Conservation (phyloP, 2,113 vertebrate species). For the Smithornis capensis region DNA sequence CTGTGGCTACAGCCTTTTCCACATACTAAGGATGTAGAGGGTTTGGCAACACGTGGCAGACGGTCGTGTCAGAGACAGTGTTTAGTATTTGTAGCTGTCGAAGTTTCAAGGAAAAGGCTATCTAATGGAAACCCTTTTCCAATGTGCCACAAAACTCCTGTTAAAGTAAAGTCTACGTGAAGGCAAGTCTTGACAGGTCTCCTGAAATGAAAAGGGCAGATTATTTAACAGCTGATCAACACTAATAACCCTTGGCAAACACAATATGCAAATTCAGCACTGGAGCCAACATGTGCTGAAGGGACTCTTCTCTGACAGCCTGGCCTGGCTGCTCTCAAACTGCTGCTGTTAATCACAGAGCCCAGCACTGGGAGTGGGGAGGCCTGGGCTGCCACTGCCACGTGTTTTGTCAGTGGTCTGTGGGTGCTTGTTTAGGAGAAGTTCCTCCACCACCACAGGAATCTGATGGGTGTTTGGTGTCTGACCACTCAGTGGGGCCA, state of each 20-base stretch:
- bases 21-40: background rate
- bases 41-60: conserved; percentile 19
- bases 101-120: conserved; percentile 35
- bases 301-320: background rate
- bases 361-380: background rate
- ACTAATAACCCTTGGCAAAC: conserved; percentile 67
- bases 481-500: background rate
- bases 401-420: background rate
- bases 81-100: conserved; percentile 39
- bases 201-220: conserved; percentile 64
- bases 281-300: background rate
- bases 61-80: background rate
- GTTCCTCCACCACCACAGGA: background rate
- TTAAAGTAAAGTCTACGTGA: background rate
- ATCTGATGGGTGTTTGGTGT: background rate
- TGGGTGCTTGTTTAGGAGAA: background rate
- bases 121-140: conserved; percentile 31
- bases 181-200: conserved; percentile 55
- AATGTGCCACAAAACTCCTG: background rate
- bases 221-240: conserved; percentile 70
- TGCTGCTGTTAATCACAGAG: background rate
- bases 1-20: background rate
- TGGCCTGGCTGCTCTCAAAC: conserved; percentile 7
- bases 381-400: background rate
- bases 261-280: conserved; percentile 32